A percentile compares a stretch with the other conserved stretches of the same genome.
Evolutionary conservation across 64 coral and sea anemone species (phyloP).

Genomic region (Montipora cactus): DNA sequence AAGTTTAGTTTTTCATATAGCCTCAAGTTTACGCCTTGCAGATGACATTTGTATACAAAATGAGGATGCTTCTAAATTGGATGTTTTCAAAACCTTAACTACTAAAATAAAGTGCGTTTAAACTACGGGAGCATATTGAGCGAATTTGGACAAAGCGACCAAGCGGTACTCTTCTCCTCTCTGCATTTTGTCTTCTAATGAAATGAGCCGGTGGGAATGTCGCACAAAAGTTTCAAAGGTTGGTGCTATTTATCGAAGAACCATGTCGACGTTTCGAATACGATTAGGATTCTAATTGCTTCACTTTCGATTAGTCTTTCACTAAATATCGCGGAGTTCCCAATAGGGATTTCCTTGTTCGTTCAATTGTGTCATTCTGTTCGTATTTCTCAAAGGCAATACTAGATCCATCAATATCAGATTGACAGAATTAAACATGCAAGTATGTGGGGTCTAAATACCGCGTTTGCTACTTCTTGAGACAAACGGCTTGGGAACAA

Average conservation of each 20-base stretch:
- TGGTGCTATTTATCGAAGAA: neutral
- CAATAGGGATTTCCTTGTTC: too few species aligned
- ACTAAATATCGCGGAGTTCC: too few species aligned
- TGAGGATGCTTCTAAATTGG: constrained; percentile 3
- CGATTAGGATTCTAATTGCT: neutral
- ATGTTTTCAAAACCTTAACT: constrained; percentile 30
- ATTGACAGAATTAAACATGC: too few species aligned
- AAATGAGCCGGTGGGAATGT: neutral
- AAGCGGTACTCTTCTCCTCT: neutral
- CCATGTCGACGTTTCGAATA: neutral
- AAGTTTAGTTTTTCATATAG: neutral
- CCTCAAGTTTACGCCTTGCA: constrained; percentile 2
- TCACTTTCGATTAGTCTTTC: neutral
- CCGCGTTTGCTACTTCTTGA: too few species aligned
- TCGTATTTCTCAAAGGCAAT: neutral
- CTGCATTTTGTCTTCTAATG: neutral
- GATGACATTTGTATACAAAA: constrained; percentile 38
- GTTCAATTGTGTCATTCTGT: neutral
- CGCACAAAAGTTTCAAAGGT: neutral
- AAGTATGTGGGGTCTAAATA: too few species aligned
- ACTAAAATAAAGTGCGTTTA: neutral
- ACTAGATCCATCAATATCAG: too few species aligned
- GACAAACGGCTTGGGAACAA: too few species aligned
- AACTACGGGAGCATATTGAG: neutral
- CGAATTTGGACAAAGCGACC: neutral